Base-by-base conservation (phyloP, 2,888 invertebrate genomes). In the Acleris literana region DNA sequence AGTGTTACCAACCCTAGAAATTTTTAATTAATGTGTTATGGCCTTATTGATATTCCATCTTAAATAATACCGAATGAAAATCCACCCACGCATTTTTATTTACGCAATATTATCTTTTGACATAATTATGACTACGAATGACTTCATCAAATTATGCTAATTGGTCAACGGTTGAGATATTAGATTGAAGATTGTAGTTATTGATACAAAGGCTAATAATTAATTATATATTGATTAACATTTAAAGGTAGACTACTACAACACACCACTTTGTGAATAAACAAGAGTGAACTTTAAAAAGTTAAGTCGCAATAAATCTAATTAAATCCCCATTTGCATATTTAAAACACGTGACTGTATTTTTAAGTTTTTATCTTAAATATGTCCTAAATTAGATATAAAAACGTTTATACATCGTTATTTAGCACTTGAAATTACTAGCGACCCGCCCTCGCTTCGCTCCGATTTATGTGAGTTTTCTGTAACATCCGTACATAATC, bases 31-130 rank as follows among this genome's bases (percentile, higher is more conserved):
- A 44, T 44, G 44, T 44, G n/a, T 44, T 44, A 44, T 44, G 17
- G 16, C 17, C 46, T 2, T 33, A 17, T 18, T 20, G 0, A 17
- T 13, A 11, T 18, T 44, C 6, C 7, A n/a, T 7, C 22, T 25
- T 9, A 61, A 29, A 39, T 56, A n/a, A 54, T 51, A 48, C 18
- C 33, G 22, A 44, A 53, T 20, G 46, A 52, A 51, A 33, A 61
- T 52, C 59, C 9, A 46, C 61, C 62, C 39, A 66, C 66, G 39
- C 61, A 18, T 5, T 52, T 22, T 33, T 46, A 49, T 51, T 33
- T 17, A 48, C 33, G 53, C 48, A 66, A 66, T 66, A 22, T 61
- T 52, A 66, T 66, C 9, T 62, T 56, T 25, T 57, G 52, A 48
- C 48, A 44, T 57, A 57, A 56, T 52, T 44, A 16, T n/a, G 25